Conservation (phyloP, 2,888 invertebrate species). For the Ctenicera cuprea region DNA sequence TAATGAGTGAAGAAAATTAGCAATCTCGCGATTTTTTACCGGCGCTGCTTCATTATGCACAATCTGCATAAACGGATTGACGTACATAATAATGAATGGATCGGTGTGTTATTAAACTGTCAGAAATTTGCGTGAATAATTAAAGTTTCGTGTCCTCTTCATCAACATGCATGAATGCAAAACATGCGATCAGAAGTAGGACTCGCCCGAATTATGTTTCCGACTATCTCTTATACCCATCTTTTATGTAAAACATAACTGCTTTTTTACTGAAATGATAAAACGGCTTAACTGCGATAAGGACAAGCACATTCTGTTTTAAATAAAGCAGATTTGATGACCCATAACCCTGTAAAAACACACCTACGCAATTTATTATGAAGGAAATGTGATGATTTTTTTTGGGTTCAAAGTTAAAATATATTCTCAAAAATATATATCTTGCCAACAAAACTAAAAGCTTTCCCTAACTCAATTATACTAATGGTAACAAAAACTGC, state of each 20-base stretch:
- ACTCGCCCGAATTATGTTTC: constrained; percentile 33
- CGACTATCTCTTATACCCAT: constrained; percentile 41
- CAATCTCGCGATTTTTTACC: neutral
- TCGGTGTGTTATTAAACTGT: constrained; percentile 46
- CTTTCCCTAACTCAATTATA: constrained; percentile 5
- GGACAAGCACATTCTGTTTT: constrained; percentile 38
- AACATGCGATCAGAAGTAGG: constrained; percentile 45
- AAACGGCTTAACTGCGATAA: constrained; percentile 42
- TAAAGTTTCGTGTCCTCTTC: constrained; percentile 43
- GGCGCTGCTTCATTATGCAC: neutral
- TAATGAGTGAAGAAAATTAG: constrained; percentile 1
- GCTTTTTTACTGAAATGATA: constrained; percentile 47
- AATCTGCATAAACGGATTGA: constrained; percentile 27
- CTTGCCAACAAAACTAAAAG: neutral
- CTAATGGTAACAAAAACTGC: constrained; percentile 13
- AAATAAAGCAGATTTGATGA: constrained; percentile 35
- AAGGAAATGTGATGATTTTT: neutral
- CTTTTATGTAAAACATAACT: constrained; percentile 49
- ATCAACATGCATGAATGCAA: constrained; percentile 41
- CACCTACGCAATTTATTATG: neutral
- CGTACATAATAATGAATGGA: constrained; percentile 38
- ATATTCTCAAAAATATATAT: neutral
- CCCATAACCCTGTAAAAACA: constrained; percentile 16
- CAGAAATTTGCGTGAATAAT: constrained; percentile 48
- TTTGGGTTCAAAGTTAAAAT: neutral